Evolutionary conservation across 2,113 vertebrate species (phyloP).

Genomic region (Anhinga anhinga): DNA sequence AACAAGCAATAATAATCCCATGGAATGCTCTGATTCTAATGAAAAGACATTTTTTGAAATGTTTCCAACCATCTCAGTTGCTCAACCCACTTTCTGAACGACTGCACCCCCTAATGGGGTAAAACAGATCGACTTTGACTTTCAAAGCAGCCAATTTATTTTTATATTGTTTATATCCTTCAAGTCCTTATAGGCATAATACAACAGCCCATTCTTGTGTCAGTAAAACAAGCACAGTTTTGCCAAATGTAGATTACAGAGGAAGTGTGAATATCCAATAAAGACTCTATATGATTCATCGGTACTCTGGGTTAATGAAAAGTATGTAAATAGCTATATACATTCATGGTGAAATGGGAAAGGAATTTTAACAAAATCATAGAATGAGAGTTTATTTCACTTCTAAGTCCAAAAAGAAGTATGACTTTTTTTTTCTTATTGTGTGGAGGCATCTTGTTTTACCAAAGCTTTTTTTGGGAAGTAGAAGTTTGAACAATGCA

Average conservation of each 20-base stretch:
- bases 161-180: background rate
- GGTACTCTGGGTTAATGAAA: background rate
- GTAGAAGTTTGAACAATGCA: background rate
- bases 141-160: background rate
- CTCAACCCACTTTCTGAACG: slow-evolving; percentile 19
- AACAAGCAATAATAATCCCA: background rate
- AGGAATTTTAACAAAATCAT: background rate
- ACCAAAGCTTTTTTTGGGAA: background rate
- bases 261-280: background rate
- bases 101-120: slow-evolving; percentile 55
- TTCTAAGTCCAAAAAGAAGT: background rate
- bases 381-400: background rate
- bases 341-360: background rate
- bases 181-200: background rate
- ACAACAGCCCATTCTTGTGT: background rate
- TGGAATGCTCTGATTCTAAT: background rate
- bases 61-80: background rate
- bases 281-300: background rate
- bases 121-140: slow-evolving; percentile 41
- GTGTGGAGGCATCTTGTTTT: background rate
- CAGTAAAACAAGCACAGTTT: background rate
- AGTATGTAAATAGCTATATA: background rate
- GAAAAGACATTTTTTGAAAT: background rate
- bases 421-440: background rate
- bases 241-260: background rate